Base-by-base conservation (phyloP, 2,888 invertebrate genomes). In the Drosophila quinaria region DNA sequence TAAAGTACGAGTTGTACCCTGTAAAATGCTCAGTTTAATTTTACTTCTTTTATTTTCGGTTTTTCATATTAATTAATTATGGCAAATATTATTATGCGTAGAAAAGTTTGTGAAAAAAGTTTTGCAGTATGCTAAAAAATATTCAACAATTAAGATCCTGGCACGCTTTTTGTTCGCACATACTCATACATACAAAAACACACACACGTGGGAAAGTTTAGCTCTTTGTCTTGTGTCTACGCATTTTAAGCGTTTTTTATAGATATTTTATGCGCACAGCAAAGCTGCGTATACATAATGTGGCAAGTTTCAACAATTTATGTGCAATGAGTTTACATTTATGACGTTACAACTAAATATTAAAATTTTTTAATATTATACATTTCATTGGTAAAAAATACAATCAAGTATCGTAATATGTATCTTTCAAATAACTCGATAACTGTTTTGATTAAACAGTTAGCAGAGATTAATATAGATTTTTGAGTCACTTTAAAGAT, bases 171-270 rank as follows among this genome's bases (percentile, higher is more conserved):
- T 54, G n/a, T 50, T 22, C 39, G 25, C 67, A 47, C 52, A 37
- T 50, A 47, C 54, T 37, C 42, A 60, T 63, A 49, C 41, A n/a
- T n/a, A n/a, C 33, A 42, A 17, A 35, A 29, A 37, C 25, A 46
- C 33, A 51, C 60, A 49, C 67, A 68, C 67, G 31, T 33, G 49
- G 17, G 17, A 86, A 86, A 86, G 74, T 83, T 83, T 60, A 51
- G 61, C 56, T 69, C 78, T 64, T 72, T 37, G 55, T 72, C 67
- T 74, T 61, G 44, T 60, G 60, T 61, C 70, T 80, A 69, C 81
- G 81, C 71, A 87, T 72, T 83, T 86, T 77, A 81, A 79, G 66
- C 69, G 74, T 70, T 83, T 50, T 79, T 87, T 79, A 86, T 83
- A 79, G 74, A 77, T 81, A 83, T 87, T 83, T 87, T 86, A 79